Conservation (phyloP, 2,113 vertebrate species). For the Pycnonotus jocosus region DNA sequence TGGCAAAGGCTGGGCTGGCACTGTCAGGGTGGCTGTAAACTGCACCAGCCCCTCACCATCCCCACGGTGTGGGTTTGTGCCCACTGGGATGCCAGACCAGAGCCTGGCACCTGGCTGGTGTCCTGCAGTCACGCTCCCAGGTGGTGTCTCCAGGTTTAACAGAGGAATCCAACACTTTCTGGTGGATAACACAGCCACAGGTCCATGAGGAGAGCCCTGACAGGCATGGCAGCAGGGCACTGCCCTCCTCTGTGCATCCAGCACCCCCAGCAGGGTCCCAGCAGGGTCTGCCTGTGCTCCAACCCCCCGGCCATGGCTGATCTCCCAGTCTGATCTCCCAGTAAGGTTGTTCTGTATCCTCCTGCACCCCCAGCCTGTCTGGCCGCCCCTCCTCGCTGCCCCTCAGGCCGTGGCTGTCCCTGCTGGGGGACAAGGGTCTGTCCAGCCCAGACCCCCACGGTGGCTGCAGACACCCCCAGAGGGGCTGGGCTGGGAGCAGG, state of each 20-base stretch:
- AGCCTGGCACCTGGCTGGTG: not conserved
- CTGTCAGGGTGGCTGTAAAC: not conserved
- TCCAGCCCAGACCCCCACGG: accelerated
- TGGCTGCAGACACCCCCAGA: accelerated
- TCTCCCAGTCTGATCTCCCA: not conserved
- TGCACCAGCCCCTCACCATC: not conserved
- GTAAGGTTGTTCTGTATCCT: not conserved
- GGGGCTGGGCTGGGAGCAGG: not conserved
- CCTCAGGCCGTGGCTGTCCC: not conserved
- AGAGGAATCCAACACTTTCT: not conserved
- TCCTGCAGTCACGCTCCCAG: not conserved
- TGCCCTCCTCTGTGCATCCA: not conserved
- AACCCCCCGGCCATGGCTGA: accelerated
- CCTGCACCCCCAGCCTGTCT: not conserved
- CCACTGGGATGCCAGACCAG: not conserved
- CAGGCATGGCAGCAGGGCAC: not conserved
- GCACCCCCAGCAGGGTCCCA: not conserved
- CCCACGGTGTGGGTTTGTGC: not conserved
- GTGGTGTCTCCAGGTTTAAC: not conserved
- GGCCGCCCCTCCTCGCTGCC: accelerated
- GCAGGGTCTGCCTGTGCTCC: not conserved
- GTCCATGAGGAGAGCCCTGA: not conserved
- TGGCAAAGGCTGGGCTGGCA: not conserved
- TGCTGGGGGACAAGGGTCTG: not conserved
- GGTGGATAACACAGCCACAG: not conserved